Percentiles rank a stretch among this genome's conserved stretches.
Conservation (phyloP, 1,140 invertebrate species). For the Gyrodactylus salaris region DNA sequence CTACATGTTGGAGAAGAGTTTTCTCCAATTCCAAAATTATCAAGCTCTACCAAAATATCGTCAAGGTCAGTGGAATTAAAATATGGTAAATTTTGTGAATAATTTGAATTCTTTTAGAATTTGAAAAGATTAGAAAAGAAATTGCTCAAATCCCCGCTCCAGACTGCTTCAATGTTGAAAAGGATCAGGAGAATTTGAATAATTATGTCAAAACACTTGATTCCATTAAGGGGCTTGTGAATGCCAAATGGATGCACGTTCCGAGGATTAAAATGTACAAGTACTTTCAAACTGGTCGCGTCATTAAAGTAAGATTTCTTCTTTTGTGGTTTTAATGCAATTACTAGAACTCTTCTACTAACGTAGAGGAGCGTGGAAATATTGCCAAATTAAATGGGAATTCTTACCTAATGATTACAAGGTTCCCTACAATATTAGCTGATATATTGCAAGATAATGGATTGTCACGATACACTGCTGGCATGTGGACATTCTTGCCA, state of each 20-base stretch:
- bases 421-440: neutral
- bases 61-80: neutral
- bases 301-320: neutral
- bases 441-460: neutral
- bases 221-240: neutral
- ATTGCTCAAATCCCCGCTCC: neutral
- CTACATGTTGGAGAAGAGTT: slow-evolving; percentile 88
- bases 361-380: neutral
- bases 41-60: slow-evolving; percentile 36
- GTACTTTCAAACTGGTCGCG: neutral
- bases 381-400: neutral
- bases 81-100: too few relatives aligned
- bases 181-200: neutral
- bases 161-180: neutral
- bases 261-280: neutral
- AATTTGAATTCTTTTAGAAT: too few relatives aligned
- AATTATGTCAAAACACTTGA: neutral
- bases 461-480: neutral
- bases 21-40: slow-evolving; percentile 97
- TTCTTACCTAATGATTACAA: too few relatives aligned
- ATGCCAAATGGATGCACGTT: neutral
- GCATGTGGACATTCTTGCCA: neutral
- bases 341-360: neutral
- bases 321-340: neutral
- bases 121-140: neutral